phyloP scores from a whole-genome alignment of 1,140 invertebrate genomes.

The Dendroctonus valens region DNA sequence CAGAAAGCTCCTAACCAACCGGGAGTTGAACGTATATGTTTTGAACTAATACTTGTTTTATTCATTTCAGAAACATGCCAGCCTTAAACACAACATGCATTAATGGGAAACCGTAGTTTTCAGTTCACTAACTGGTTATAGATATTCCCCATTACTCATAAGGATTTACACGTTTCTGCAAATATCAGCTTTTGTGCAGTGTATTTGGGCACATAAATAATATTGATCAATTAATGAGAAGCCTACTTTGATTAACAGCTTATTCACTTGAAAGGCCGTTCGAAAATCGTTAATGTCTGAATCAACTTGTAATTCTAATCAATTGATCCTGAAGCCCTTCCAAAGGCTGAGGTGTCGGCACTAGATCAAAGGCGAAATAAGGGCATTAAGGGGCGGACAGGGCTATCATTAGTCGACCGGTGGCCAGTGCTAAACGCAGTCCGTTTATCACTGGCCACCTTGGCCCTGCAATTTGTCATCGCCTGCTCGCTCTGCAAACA shows the following conservation, averaged over 20 bases:
- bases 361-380: conserved; percentile 50
- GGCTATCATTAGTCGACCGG: conserved; percentile 48
- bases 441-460: conserved; percentile 49
- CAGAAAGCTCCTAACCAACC: too few relatives aligned
- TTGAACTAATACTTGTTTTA: too few relatives aligned
- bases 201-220: too few relatives aligned
- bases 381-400: conserved; percentile 46
- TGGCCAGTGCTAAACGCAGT: conserved; percentile 46
- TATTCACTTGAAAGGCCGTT: conserved; percentile 7
- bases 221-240: too few relatives aligned
- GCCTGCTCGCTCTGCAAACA: conserved; percentile 44
- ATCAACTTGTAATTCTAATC: conserved; percentile 29
- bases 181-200: too few relatives aligned
- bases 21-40: too few relatives aligned
- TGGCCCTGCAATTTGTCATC: conserved; percentile 49
- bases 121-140: too few relatives aligned
- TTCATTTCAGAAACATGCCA: too few relatives aligned
- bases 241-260: background rate
- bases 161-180: too few relatives aligned
- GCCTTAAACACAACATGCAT: too few relatives aligned
- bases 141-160: too few relatives aligned
- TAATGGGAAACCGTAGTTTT: too few relatives aligned
- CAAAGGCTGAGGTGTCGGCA: conserved; percentile 44
- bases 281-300: conserved; percentile 25
- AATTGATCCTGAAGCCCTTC: conserved; percentile 25